Conservation (phyloP, 2,888 invertebrate species). For the Andrena haemorrhoa region DNA sequence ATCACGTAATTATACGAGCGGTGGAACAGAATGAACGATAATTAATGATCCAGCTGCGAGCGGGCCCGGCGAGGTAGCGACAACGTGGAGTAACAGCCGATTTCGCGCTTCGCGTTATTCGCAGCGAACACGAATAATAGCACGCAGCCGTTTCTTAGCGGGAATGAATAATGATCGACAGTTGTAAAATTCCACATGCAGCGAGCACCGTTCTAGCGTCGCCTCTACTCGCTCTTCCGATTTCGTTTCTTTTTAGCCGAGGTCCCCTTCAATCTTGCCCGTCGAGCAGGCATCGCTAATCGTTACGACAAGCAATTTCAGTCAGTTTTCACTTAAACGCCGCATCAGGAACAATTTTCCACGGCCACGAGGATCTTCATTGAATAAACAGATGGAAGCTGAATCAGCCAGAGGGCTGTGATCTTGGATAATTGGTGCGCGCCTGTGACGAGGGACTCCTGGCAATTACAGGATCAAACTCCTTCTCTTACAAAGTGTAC, state of each 20-base stretch:
- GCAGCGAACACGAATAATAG: constrained; percentile 52
- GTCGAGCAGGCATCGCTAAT: not conserved
- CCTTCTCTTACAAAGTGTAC: not conserved
- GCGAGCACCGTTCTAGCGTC: not conserved
- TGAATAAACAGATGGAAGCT: constrained; percentile 19
- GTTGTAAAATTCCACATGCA: not conserved
- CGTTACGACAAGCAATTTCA: not conserved
- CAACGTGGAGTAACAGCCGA: constrained; percentile 29
- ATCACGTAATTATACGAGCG: constrained; percentile 76
- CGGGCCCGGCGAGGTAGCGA: constrained; percentile 36
- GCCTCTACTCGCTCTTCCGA: not conserved
- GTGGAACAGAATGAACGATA: constrained; percentile 70
- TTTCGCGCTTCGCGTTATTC: constrained; percentile 51
- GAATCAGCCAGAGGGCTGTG: not conserved
- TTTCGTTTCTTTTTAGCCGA: not conserved
- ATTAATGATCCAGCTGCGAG: constrained; percentile 70
- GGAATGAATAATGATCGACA: constrained; percentile 38
- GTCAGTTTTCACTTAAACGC: not conserved
- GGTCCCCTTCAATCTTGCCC: not conserved
- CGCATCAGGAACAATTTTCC: constrained; percentile 1
- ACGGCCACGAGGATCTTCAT: not conserved
- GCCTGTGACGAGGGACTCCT: not conserved
- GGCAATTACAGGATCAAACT: constrained; percentile 10
- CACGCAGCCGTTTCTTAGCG: constrained; percentile 41
- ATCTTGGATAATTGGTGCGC: constrained; percentile 16